These are phyloP conservation scores for Cephalopholis sonnerati DNA, from an alignment of 2,113 vertebrate genomes.

Conservation along the genomic window DNA sequence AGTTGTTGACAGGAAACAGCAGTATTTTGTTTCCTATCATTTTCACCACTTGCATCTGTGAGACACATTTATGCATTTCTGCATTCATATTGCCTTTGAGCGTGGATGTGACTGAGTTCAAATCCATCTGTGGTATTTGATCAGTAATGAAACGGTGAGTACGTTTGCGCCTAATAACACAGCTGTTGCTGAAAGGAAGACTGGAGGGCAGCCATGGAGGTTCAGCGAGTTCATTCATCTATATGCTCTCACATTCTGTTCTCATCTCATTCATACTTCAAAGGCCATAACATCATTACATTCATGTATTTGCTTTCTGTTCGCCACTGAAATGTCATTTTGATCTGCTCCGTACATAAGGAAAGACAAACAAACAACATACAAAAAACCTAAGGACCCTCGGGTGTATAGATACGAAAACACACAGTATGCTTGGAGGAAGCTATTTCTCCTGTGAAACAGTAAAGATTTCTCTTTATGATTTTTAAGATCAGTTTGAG, in stretches of 20 bases:
- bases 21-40: too few species aligned
- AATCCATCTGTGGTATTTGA: neutral
- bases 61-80: neutral
- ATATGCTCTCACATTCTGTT: neutral
- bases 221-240: neutral
- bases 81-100: neutral
- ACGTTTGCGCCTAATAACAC: neutral
- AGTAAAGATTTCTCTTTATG: too few species aligned
- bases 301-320: slow-evolving; percentile 8
- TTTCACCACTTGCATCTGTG: neutral
- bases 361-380: too few species aligned
- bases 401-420: neutral
- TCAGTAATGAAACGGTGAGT: neutral
- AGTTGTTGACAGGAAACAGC: neutral
- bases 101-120: neutral
- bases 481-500: too few species aligned
- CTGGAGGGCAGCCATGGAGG: neutral
- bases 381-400: slow-evolving; percentile 17
- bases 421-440: too few species aligned
- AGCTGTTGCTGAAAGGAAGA: neutral
- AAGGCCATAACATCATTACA: neutral
- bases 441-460: too few species aligned
- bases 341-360: neutral
- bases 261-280: neutral
- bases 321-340: neutral